Conservation (phyloP, 2,888 invertebrate genomes). For the Acanthacorydalis orientalis region DNA sequence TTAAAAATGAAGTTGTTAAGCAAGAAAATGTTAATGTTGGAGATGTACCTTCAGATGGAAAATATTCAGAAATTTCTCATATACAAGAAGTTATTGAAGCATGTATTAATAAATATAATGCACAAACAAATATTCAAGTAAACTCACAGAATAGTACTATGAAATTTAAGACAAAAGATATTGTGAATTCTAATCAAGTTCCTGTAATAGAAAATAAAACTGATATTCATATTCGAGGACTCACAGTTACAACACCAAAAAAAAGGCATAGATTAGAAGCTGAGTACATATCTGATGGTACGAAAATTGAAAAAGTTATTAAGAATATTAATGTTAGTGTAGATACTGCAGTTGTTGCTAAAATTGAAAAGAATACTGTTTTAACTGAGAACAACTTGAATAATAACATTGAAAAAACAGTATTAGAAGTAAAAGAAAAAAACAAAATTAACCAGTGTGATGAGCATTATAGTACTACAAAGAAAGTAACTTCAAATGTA, state of each 20-base stretch:
- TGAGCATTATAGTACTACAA: conserved; percentile 12
- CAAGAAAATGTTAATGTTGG: not conserved
- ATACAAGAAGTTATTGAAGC: conserved; percentile 40
- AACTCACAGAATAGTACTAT: not conserved
- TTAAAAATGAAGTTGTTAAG: conserved; percentile 10
- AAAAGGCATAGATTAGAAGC: conserved; percentile 54
- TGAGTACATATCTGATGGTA: conserved; percentile 24
- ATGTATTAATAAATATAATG: conserved; percentile 29
- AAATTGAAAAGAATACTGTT: conserved; percentile 14
- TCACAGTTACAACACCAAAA: conserved; percentile 49
- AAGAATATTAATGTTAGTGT: conserved; percentile 7
- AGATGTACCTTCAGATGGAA: not conserved
- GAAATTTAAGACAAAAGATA: conserved; percentile 13
- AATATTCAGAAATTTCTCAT: conserved; percentile 15
- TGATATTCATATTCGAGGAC: conserved; percentile 3
- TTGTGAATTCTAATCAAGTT: not conserved
- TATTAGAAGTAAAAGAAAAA: conserved; percentile 7
- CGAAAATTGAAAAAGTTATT: conserved; percentile 4
- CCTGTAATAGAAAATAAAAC: conserved; percentile 21
- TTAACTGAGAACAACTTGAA: conserved; percentile 21
- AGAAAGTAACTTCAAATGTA: conserved; percentile 18
- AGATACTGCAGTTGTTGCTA: conserved; percentile 22
- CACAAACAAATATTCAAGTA: conserved; percentile 11
- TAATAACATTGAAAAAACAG: conserved; percentile 23
- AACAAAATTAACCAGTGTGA: conserved; percentile 14